Evolutionary conservation across 2,888 invertebrate genomes (phyloP), one percentile per base, ranked within the genome.

Genomic region (Callyntrura guangdongensis): DNA sequence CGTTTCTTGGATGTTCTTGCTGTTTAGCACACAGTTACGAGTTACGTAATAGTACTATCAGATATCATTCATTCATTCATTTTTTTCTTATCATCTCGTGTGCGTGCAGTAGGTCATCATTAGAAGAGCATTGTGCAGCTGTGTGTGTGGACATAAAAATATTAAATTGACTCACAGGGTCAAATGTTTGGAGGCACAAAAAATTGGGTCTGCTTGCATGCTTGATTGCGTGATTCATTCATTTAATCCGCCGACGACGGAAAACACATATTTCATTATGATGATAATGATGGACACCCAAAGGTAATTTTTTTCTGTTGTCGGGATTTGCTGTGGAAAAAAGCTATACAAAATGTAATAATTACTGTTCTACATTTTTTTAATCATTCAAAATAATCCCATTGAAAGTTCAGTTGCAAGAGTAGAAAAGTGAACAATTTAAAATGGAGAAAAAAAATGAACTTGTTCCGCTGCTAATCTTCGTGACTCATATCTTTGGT

Each of bases 201-300:
- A 47, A 22, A 74, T 9, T 49, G 49, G 47, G 72, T 45, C 45
- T 17, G 17, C 12, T 72, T 61, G 8, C 59, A 25, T 12, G 77
- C 22, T 77, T 82, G 82, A 82, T 82, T 82, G 82, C 82, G 82
- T 82, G 82, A 82, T 82, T 82, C 82, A 64, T 25, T 82, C 64
- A 61, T 82, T 77, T 77, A 77, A 9, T 72, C 47, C 9, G 20
- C 49, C 36, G 14, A n/a, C 36, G 22, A 64, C 61, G 61, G 61
- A 64, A 64, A 69, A 36, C 69, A 17, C 17, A 27, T 36, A 45
- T 69, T 69, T 45, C 14, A 81, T 59, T 20, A 74, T 72, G 27
- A 25, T 27, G 12, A 12, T 74, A 0, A 45, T 49, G 0, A 82
- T 64, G 82, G 12, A 61, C 82, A 82, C 82, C 82, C 12, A 56